These are phyloP conservation scores for Microplitis manilae DNA, from an alignment of 2,888 invertebrate species.

Conservation along the genomic window DNA sequence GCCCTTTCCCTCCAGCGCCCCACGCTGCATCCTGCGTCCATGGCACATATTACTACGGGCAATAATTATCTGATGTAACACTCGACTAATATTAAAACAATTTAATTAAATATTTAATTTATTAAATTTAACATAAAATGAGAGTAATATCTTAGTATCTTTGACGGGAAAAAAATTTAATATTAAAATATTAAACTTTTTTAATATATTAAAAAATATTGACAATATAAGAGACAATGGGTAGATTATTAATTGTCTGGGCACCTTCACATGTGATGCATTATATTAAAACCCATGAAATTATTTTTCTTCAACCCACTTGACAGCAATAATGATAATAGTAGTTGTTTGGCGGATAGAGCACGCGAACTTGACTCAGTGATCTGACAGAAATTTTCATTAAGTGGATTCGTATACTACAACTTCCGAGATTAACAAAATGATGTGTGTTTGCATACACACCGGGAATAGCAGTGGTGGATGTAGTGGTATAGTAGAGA, in stretches of 20 bases:
- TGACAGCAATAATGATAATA: background rate
- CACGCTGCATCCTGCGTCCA: background rate
- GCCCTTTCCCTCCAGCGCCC: background rate
- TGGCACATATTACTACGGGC: background rate
- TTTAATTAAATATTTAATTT: background rate
- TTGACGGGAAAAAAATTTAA: background rate
- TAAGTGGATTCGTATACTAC: constrained; percentile 69
- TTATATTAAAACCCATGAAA: background rate
- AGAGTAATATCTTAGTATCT: background rate
- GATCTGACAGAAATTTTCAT: constrained; percentile 64
- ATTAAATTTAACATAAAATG: background rate
- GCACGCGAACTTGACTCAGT: constrained; percentile 21
- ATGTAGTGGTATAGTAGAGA: constrained; percentile 14
- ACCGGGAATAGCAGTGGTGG: constrained; percentile 6
- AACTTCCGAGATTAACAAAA: constrained; percentile 68
- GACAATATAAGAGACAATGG: background rate
- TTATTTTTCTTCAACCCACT: background rate
- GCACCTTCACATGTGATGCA: background rate
- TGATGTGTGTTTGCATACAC: constrained; percentile 56
- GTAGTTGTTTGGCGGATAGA: background rate
- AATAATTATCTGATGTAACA: background rate
- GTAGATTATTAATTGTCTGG: background rate
- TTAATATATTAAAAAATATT: background rate
- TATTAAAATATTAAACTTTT: background rate
- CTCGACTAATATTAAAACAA: background rate